These are phyloP conservation scores for Dryobotodes eremita DNA, from an alignment of 2,888 invertebrate species.

Conservation along the genomic window DNA sequence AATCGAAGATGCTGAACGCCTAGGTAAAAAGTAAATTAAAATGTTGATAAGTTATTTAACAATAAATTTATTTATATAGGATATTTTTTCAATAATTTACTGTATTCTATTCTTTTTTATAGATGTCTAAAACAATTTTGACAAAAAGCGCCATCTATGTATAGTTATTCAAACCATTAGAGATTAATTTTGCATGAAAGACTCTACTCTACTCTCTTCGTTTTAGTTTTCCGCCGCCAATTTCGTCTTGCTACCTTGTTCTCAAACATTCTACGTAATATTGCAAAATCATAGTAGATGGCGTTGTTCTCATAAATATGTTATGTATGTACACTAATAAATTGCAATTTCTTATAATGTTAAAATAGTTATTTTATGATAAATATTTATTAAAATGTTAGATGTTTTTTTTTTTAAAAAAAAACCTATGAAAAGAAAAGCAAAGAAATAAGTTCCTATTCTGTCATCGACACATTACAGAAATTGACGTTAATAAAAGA, in stretches of 20 bases:
- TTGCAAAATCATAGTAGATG: slow-evolving; percentile 46
- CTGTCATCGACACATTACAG: background rate
- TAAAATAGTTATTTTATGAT: background rate
- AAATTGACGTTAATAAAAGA: slow-evolving; percentile 42
- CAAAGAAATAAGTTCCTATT: slow-evolving; percentile 31
- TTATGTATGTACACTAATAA: background rate
- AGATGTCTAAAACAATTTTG: background rate
- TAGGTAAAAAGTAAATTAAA: slow-evolving; percentile 71
- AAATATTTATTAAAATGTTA: background rate
- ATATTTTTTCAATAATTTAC: background rate
- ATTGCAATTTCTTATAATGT: background rate
- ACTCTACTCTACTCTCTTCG: too few species aligned
- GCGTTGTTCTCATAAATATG: slow-evolving; percentile 36
- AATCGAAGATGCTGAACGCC: slow-evolving; percentile 85
- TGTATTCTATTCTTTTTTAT: too few species aligned
- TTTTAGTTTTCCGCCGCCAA: background rate
- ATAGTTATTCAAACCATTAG: slow-evolving; percentile 4
- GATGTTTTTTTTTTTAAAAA: background rate
- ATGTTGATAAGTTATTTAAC: background rate
- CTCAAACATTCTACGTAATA: slow-evolving; percentile 20
- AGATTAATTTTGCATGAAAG: background rate
- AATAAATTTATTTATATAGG: background rate
- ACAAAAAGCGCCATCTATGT: slow-evolving; percentile 57
- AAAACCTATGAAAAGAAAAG: background rate
- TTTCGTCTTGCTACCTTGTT: slow-evolving; percentile 10